Percentiles rank a stretch among this genome's conserved stretches.
phyloP scores from a whole-genome alignment of 2,113 vertebrate genomes.

The Syrrhaptes paradoxus region DNA sequence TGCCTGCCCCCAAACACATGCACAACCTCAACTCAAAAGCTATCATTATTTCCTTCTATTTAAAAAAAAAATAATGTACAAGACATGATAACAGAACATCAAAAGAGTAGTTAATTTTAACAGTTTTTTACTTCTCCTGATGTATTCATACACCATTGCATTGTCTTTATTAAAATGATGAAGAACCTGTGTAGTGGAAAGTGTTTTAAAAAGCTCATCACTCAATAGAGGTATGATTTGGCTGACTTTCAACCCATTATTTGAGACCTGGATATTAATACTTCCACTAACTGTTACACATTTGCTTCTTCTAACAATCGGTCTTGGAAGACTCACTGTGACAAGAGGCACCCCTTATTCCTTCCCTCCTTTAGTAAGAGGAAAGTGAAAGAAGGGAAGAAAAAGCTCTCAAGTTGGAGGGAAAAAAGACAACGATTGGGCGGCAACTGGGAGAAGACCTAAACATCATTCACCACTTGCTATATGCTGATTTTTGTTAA shows the following conservation, averaged over 20 bases:
- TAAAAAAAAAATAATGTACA: not conserved
- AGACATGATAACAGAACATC: not conserved
- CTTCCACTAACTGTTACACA: not conserved
- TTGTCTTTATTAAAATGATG: not conserved
- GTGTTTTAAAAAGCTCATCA: not conserved
- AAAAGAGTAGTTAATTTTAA: not conserved
- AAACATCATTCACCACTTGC: not conserved
- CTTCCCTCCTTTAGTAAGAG: not conserved
- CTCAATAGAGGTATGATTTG: not conserved
- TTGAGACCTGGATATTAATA: not conserved
- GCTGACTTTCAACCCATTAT: not conserved
- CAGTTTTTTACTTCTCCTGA: not conserved
- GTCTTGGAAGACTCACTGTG: not conserved
- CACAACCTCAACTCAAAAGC: not conserved
- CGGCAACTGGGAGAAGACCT: not conserved
- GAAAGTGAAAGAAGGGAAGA: not conserved
- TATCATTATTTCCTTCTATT: not conserved
- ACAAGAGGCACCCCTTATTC: not conserved
- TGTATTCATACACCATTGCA: not conserved
- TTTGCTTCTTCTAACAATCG: not conserved
- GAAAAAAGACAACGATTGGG: accelerated
- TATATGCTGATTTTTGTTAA: not conserved
- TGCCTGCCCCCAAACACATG: not conserved
- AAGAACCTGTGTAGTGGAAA: not conserved
- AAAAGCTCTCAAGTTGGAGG: not conserved